Percentiles rank a stretch among this genome's conserved stretches.
These are phyloP conservation scores for Melospiza melodia DNA, from an alignment of 2,113 vertebrate genomes.

Conservation along the genomic window DNA sequence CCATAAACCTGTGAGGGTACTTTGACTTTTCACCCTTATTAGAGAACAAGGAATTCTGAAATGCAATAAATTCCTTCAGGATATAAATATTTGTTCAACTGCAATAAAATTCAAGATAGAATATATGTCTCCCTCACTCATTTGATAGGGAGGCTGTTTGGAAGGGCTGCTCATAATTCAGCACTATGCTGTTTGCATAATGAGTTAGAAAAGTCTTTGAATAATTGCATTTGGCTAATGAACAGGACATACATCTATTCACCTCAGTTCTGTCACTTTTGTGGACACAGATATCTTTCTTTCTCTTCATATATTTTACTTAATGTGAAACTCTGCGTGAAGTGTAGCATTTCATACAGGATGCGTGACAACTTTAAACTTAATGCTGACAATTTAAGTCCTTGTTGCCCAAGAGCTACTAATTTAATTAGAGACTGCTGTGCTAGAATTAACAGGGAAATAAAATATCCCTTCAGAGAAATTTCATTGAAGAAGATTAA, in stretches of 20 bases:
- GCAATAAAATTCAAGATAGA: neutral
- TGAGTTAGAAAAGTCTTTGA: neutral
- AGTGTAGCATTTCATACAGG: neutral
- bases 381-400: conserved; percentile 9
- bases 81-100: neutral
- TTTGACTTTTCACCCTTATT: neutral
- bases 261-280: neutral
- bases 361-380: neutral
- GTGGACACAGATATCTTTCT: neutral
- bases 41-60: neutral
- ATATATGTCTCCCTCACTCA: rapidly evolving
- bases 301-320: neutral
- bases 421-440: conserved; percentile 35
- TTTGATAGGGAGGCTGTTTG: neutral
- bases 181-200: neutral
- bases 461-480: conserved; percentile 32
- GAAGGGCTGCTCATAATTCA: neutral
- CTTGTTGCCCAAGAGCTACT: conserved; percentile 28
- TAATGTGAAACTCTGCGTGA: neutral
- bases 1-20: neutral
- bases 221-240: neutral
- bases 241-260: neutral
- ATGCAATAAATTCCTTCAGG: neutral
- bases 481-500: neutral
- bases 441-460: conserved; percentile 15